These are phyloP conservation scores for Megaceryle maxima DNA, from an alignment of 2,113 vertebrate genomes.

Conservation along the genomic window DNA sequence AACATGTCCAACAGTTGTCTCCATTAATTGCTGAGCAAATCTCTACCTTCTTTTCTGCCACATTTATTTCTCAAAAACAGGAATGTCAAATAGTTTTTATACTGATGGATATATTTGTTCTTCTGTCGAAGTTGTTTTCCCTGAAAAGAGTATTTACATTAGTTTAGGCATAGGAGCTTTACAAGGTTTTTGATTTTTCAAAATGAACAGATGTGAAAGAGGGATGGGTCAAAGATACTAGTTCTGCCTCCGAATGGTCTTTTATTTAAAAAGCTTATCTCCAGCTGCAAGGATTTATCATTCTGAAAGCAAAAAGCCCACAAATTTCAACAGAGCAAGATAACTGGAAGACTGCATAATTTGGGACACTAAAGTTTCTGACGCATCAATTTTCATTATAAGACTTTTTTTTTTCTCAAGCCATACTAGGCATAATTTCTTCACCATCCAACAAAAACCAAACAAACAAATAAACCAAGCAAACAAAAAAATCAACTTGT, in stretches of 20 bases:
- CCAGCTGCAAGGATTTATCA: neutral
- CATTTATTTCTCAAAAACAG: neutral
- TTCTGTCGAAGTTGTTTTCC: too few relatives aligned
- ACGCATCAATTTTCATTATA: neutral
- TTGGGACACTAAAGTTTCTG: neutral
- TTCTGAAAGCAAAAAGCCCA: neutral
- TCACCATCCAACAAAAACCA: neutral
- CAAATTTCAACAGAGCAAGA: neutral
- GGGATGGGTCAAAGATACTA: neutral
- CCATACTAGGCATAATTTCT: neutral
- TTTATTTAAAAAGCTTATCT: neutral
- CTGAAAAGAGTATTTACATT: too few relatives aligned
- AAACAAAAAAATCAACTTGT: too few relatives aligned
- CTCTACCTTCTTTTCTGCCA: neutral
- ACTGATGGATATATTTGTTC: too few relatives aligned
- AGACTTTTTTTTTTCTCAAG: neutral
- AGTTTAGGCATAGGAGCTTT: neutral
- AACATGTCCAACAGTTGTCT: rapidly evolving
- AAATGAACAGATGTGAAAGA: neutral
- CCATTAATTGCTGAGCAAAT: neutral
- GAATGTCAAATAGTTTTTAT: neutral
- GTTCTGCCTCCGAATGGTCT: neutral
- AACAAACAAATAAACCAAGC: neutral
- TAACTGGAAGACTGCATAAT: neutral
- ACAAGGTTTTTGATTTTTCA: neutral